phyloP scores from a whole-genome alignment of 2,797 vertebrate genomes.

The Amphiprion clarkii region DNA sequence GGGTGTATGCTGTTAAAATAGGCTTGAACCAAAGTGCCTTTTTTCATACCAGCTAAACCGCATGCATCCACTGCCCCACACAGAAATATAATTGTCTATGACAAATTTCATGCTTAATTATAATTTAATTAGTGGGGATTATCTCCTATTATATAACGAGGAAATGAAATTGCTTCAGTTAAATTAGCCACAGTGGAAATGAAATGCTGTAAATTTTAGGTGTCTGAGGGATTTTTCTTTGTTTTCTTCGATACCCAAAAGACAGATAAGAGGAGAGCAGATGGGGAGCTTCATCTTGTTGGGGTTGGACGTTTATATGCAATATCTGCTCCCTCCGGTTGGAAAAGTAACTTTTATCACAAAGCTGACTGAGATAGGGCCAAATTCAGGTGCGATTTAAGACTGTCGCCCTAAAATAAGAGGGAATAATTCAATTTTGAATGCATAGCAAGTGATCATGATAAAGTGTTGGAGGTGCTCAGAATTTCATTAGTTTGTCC shows the following conservation, averaged over 20 bases:
- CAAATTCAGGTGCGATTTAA: neutral
- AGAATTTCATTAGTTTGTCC: neutral
- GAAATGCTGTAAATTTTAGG: neutral
- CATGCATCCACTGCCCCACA: constrained; percentile 7
- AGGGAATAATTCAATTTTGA: neutral
- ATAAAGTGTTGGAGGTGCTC: neutral
- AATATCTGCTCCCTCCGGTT: neutral
- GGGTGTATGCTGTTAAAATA: constrained; percentile 14
- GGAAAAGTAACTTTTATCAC: neutral
- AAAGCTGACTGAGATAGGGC: no score
- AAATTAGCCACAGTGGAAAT: constrained; percentile 4
- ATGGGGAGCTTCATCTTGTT: neutral
- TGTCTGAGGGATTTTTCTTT: neutral
- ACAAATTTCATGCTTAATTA: constrained; percentile 26
- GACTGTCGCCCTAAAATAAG: neutral
- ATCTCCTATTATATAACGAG: constrained; percentile 5
- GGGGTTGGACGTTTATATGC: no score
- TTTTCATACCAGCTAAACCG: constrained; percentile 9
- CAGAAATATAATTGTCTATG: constrained; percentile 20
- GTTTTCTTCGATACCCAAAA: neutral
- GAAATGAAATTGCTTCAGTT: constrained; percentile 5
- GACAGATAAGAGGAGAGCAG: neutral
- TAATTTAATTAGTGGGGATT: constrained; percentile 25
- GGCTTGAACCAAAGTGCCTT: neutral
- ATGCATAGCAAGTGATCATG: neutral